Evolutionary conservation across 2,797 vertebrate species (phyloP).

Genomic region (Characodon lateralis): DNA sequence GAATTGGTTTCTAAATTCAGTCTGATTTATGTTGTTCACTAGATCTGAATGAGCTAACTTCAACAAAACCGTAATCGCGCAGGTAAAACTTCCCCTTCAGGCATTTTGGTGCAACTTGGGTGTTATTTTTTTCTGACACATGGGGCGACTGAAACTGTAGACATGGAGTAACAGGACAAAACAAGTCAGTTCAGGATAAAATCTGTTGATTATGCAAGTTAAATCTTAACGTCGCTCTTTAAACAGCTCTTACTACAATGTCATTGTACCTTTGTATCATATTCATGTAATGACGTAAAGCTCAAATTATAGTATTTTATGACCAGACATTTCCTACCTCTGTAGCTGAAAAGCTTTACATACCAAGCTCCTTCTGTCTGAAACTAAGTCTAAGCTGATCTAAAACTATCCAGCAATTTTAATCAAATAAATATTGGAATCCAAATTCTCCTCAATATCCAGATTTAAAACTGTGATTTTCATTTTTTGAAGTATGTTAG

Average conservation of each 20-base stretch:
- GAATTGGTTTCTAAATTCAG: neutral
- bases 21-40: neutral
- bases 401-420: conserved; percentile 17
- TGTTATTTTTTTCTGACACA: neutral
- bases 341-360: conserved; percentile 57
- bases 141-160: neutral
- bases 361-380: conserved; percentile 57
- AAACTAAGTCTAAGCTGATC: conserved; percentile 19
- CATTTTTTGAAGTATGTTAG: neutral
- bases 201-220: neutral
- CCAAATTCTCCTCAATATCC: neutral
- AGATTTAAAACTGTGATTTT: neutral
- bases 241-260: neutral
- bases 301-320: conserved; percentile 48
- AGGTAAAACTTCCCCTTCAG: neutral
- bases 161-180: neutral
- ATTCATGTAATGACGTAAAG: conserved; percentile 28
- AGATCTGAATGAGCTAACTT: neutral
- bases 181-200: neutral
- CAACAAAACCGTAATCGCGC: neutral
- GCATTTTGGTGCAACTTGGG: neutral
- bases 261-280: conserved; percentile 8
- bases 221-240: neutral
- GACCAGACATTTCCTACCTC: conserved; percentile 39
- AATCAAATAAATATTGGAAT: neutral